Conservation (phyloP, 2,797 vertebrate genomes). For the Serranus cabrilla region DNA sequence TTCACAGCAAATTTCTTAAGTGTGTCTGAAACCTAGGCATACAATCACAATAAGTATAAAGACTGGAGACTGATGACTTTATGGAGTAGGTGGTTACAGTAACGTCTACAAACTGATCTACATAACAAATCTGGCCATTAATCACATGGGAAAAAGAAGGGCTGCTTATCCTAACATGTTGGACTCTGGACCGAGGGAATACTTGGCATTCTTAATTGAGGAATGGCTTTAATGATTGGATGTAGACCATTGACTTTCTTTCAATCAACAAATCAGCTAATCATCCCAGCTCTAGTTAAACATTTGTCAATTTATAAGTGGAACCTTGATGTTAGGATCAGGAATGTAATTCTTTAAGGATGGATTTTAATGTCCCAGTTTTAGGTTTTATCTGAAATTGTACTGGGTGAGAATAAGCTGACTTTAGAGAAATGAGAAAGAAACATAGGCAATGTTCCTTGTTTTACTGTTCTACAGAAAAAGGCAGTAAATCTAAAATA, state of each 20-base stretch:
- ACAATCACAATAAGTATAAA: not conserved
- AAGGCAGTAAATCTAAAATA: not conserved
- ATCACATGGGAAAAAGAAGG: not conserved
- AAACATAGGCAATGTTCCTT: not conserved
- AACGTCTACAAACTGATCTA: not conserved
- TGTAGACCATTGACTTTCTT: not conserved
- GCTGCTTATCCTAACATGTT: not conserved
- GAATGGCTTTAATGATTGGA: not conserved
- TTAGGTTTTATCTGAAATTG: not conserved
- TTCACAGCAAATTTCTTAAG: slow-evolving; percentile 96
- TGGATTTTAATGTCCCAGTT: not conserved
- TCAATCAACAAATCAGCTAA: not conserved
- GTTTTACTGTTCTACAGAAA: not conserved
- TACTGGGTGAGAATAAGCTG: not conserved
- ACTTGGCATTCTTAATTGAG: not conserved
- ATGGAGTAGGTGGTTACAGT: not conserved
- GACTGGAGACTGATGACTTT: not conserved
- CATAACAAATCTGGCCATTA: not conserved
- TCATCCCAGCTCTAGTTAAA: not conserved
- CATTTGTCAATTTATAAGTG: not conserved
- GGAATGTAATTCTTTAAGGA: too few species aligned
- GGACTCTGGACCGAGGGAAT: too few species aligned
- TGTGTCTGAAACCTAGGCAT: slow-evolving; percentile 92
- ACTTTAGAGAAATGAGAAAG: not conserved
- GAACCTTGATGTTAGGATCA: not conserved